phyloP scores from a whole-genome alignment of 2,113 vertebrate species.

The Cyrtonyx montezumae region DNA sequence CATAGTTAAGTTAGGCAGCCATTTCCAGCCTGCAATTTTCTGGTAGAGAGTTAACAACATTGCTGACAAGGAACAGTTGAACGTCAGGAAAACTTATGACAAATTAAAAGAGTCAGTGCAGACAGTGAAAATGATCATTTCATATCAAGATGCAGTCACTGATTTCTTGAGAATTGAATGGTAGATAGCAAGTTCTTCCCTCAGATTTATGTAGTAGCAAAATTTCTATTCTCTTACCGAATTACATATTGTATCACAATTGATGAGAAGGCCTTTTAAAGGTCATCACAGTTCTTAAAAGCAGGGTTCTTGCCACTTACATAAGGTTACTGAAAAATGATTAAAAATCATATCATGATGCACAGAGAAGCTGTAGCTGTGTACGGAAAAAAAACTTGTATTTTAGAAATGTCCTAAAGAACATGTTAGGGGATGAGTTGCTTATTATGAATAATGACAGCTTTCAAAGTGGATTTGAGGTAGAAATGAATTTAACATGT shows the following conservation, averaged over 20 bases:
- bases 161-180: neutral
- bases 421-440: neutral
- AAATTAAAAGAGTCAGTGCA: neutral
- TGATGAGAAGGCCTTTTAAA: neutral
- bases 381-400: neutral
- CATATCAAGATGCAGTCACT: neutral
- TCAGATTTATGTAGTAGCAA: neutral
- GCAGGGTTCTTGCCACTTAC: neutral
- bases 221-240: neutral
- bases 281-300: neutral
- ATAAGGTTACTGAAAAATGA: neutral
- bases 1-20: neutral
- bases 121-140: neutral
- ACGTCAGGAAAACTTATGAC: neutral
- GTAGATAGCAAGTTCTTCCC: neutral
- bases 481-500: neutral
- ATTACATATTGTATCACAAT: neutral
- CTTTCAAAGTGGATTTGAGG: neutral
- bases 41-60: neutral
- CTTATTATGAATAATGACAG: neutral
- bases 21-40: neutral
- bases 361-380: neutral
- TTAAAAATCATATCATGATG: neutral
- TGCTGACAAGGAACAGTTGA: neutral
- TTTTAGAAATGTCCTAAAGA: neutral